Conservation (phyloP, 64 coral and sea anemone genomes). For the Trachythela sp. region DNA sequence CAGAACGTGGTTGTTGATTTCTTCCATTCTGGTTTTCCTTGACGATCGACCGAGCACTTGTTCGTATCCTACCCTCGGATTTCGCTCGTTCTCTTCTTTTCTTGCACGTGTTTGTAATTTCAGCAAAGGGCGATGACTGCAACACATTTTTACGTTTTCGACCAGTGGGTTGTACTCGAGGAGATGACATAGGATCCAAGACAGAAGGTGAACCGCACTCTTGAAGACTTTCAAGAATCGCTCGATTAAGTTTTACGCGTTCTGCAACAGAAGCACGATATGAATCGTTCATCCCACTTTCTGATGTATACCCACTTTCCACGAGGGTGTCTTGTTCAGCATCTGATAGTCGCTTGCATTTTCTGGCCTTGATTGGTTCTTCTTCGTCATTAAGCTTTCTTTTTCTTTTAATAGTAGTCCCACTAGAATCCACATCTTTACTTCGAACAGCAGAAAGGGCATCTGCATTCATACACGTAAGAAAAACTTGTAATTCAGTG, state of each 20-base stretch:
- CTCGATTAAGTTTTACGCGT: not conserved
- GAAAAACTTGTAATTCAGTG: not conserved
- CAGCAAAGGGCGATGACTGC: not conserved
- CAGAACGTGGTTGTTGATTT: not conserved
- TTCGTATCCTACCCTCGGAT: not conserved
- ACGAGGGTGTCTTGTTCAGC: not conserved
- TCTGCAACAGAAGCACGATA: not conserved
- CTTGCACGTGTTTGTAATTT: not conserved
- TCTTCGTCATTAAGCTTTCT: not conserved
- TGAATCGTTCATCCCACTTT: not conserved
- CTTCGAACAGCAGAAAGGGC: not conserved
- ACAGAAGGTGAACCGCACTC: not conserved
- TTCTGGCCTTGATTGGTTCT: not conserved
- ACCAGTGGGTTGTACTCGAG: not conserved
- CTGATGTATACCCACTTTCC: not conserved
- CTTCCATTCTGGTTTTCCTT: not conserved
- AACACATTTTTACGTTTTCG: not conserved
- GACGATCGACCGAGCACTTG: not conserved
- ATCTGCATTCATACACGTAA: not conserved
- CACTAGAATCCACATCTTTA: not conserved
- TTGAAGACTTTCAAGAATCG: not conserved
- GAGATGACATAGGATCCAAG: not conserved
- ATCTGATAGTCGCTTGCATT: not conserved
- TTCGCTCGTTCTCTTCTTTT: not conserved
- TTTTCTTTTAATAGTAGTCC: not conserved